Evolutionary conservation across 2,113 vertebrate genomes (phyloP).

Genomic region (Corythaixoides concolor): DNA sequence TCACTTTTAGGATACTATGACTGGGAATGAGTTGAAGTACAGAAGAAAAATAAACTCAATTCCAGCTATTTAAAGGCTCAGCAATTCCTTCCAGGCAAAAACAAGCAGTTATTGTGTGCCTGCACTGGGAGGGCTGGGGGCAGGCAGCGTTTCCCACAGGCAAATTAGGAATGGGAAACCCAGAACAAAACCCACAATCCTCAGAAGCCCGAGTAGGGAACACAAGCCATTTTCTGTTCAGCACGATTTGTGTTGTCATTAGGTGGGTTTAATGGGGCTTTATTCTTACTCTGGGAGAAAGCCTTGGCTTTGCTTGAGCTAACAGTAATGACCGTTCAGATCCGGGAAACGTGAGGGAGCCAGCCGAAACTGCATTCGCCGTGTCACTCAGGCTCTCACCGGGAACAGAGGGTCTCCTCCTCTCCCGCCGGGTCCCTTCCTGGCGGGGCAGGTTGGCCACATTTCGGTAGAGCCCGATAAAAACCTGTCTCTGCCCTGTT

Average conservation of each 20-base stretch:
- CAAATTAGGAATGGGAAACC: slow-evolving; percentile 44
- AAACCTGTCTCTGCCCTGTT: neutral
- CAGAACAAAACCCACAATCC: slow-evolving; percentile 9
- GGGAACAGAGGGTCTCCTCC: neutral
- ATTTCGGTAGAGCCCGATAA: accelerated
- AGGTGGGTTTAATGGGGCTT: slow-evolving; percentile 18
- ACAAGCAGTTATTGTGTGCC: slow-evolving; percentile 47
- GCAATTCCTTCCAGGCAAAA: slow-evolving; percentile 15
- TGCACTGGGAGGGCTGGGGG: neutral
- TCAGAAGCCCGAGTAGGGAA: neutral
- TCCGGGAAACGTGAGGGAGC: neutral
- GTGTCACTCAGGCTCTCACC: accelerated
- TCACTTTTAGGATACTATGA: neutral
- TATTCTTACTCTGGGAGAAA: neutral
- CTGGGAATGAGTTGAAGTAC: neutral
- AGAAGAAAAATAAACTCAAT: slow-evolving; percentile 21
- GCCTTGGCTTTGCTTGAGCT: neutral
- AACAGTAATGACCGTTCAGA: neutral
- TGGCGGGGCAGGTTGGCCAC: neutral
- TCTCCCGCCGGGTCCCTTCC: accelerated
- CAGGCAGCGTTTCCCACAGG: slow-evolving; percentile 12
- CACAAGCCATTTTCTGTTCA: slow-evolving; percentile 15
- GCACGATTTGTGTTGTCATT: slow-evolving; percentile 38
- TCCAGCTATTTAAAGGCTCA: slow-evolving; percentile 39
- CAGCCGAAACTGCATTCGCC: accelerated